A percentile compares a stretch with the other conserved stretches of the same genome.
These are phyloP conservation scores for Euphydryas editha DNA, from an alignment of 2,888 invertebrate genomes.

Conservation along the genomic window DNA sequence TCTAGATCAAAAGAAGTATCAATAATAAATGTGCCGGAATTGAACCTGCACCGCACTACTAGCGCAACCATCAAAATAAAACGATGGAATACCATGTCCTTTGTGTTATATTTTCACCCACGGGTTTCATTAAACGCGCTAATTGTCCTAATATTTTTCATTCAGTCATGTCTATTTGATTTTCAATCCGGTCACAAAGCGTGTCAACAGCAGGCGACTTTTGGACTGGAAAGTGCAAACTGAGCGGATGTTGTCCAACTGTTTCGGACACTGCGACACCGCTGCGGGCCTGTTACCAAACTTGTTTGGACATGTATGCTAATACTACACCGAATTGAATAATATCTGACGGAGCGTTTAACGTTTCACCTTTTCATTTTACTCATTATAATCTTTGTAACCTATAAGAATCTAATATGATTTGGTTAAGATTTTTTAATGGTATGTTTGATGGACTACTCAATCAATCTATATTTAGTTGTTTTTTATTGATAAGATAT, in stretches of 20 bases:
- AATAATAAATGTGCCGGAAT: too few species aligned
- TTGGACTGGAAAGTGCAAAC: conserved; percentile 47
- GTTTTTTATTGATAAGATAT: too few species aligned
- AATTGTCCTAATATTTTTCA: conserved; percentile 6
- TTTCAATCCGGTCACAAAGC: conserved; percentile 17
- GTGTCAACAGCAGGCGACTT: conserved; percentile 45
- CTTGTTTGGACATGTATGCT: conserved; percentile 15
- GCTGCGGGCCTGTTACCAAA: conserved; percentile 27
- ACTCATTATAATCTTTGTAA: too few species aligned
- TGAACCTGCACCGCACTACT: too few species aligned
- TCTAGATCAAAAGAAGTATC: too few species aligned
- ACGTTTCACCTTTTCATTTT: neutral
- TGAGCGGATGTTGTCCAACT: conserved; percentile 42
- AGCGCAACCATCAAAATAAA: too few species aligned
- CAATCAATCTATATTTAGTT: too few species aligned
- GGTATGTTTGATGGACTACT: too few species aligned
- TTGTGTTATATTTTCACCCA: neutral
- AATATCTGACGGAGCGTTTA: neutral
- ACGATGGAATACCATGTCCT: too few species aligned
- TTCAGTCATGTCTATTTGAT: conserved; percentile 26
- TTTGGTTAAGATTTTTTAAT: neutral
- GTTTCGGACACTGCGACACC: conserved; percentile 41
- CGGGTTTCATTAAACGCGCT: neutral
- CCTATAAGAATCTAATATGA: neutral
- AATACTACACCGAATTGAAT: conserved; percentile 11